These are phyloP conservation scores for Chloromyia formosa DNA, from an alignment of 2,888 invertebrate genomes.

Conservation along the genomic window DNA sequence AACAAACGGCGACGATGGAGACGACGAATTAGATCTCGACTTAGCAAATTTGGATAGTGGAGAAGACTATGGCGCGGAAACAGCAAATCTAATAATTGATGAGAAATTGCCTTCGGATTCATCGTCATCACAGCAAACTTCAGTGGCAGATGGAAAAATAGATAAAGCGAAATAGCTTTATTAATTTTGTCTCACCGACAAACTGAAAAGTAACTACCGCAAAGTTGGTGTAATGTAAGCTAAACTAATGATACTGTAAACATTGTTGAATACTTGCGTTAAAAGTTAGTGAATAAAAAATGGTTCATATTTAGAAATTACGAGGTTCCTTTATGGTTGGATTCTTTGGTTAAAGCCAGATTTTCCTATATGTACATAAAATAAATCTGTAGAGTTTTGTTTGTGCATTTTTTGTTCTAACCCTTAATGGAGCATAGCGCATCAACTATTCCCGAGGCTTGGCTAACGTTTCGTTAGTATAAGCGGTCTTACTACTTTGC, in stretches of 20 bases:
- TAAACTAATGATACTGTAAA: background rate
- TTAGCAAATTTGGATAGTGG: conserved; percentile 35
- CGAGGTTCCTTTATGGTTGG: too few relatives aligned
- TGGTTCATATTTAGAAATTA: background rate
- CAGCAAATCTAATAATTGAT: conserved; percentile 40
- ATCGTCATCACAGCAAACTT: background rate
- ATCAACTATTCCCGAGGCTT: too few relatives aligned
- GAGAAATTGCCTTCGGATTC: conserved; percentile 16
- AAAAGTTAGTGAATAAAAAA: conserved; percentile 9
- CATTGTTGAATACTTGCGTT: conserved; percentile 24
- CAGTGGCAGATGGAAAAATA: background rate
- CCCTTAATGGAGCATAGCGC: too few relatives aligned
- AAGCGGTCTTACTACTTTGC: too few relatives aligned
- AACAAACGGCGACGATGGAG: conserved; percentile 71
- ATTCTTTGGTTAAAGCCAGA: too few relatives aligned
- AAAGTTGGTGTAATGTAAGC: background rate
- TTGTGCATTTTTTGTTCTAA: too few relatives aligned
- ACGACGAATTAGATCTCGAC: conserved; percentile 58
- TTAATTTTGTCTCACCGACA: background rate
- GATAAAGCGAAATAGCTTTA: conserved; percentile 32
- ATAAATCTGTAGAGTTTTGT: too few relatives aligned
- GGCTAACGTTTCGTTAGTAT: too few relatives aligned
- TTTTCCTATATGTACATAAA: too few relatives aligned
- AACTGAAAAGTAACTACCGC: background rate
- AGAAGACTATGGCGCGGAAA: conserved; percentile 32